Evolutionary conservation across 2,888 invertebrate species (phyloP).

Genomic region (Rhabditophanes sp.): DNA sequence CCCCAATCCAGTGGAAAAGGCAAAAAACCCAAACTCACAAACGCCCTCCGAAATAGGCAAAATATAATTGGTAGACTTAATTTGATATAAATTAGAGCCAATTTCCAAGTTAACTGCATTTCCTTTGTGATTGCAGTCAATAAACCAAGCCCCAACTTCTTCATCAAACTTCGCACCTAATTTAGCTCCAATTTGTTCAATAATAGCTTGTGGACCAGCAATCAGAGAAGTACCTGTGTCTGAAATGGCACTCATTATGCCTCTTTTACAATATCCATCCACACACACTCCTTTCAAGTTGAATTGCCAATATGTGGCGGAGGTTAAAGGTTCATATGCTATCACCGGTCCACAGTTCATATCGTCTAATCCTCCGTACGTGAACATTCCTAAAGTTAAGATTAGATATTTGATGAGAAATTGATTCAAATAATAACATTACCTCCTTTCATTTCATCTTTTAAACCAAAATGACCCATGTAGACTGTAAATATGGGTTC

Average conservation of each 20-base stretch:
- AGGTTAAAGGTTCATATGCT: constrained; percentile 18
- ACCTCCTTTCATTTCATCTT: constrained; percentile 6
- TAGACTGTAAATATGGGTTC: constrained; percentile 30
- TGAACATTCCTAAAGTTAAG: constrained; percentile 23
- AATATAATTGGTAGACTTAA: neutral
- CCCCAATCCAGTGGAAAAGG: neutral
- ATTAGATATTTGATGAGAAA: constrained; percentile 6
- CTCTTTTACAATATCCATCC: constrained; percentile 7
- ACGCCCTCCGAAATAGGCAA: constrained; percentile 6
- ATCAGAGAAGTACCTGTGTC: constrained; percentile 32
- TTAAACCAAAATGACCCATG: constrained; percentile 15
- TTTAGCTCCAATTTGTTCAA: constrained; percentile 16
- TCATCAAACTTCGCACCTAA: constrained; percentile 9
- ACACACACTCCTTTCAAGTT: constrained; percentile 12
- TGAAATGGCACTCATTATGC: constrained; percentile 13
- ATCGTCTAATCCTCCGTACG: constrained; percentile 20
- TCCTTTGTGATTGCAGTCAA: too few relatives aligned
- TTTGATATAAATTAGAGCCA: too few relatives aligned
- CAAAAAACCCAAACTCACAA: constrained; percentile 7
- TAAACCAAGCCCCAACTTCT: too few relatives aligned
- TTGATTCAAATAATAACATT: too few relatives aligned
- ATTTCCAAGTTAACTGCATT: too few relatives aligned
- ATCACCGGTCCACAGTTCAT: constrained; percentile 12
- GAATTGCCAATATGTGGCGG: constrained; percentile 16
- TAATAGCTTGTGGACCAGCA: constrained; percentile 21